A percentile compares a stretch with the other conserved stretches of the same genome.
Evolutionary conservation across 2,888 invertebrate genomes (phyloP).

Genomic region (Disparrhopalites patrizii): DNA sequence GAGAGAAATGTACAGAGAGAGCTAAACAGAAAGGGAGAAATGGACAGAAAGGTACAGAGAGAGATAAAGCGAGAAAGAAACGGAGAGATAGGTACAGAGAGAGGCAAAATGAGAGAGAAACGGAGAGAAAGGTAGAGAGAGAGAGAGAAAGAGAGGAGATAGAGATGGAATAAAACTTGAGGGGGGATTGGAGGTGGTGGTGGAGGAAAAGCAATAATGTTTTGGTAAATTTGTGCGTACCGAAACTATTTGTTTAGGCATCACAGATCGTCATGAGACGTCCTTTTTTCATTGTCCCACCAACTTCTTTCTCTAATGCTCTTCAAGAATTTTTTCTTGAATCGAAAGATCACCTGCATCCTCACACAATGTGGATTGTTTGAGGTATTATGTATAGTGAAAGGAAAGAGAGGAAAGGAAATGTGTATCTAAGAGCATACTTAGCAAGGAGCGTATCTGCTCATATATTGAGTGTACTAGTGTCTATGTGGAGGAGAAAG

Average conservation of each 20-base stretch:
- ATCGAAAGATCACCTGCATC: conserved; percentile 27
- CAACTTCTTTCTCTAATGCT: conserved; percentile 6
- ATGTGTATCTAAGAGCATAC: no score
- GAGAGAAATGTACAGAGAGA: no score
- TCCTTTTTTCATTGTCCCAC: conserved; percentile 25
- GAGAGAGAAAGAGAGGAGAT: no score
- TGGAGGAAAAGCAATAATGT: not conserved
- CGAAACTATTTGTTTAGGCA: conserved; percentile 23
- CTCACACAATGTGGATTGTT: conserved; percentile 8
- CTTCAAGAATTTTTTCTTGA: conserved; percentile 25
- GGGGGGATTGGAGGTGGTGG: not conserved
- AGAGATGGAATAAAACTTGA: no score
- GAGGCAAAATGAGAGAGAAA: no score
- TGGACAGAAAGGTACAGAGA: no score
- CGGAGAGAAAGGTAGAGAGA: no score
- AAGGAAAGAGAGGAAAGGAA: no score
- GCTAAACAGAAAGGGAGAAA: no score
- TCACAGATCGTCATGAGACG: conserved; percentile 20
- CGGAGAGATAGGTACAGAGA: no score
- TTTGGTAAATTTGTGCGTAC: not conserved
- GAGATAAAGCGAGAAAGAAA: no score
- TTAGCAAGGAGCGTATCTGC: no score
- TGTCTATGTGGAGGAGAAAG: not conserved
- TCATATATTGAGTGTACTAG: not conserved
- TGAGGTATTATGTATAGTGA: not conserved